Conservation (phyloP, 2,113 vertebrate genomes). For the Microtus montanus region DNA sequence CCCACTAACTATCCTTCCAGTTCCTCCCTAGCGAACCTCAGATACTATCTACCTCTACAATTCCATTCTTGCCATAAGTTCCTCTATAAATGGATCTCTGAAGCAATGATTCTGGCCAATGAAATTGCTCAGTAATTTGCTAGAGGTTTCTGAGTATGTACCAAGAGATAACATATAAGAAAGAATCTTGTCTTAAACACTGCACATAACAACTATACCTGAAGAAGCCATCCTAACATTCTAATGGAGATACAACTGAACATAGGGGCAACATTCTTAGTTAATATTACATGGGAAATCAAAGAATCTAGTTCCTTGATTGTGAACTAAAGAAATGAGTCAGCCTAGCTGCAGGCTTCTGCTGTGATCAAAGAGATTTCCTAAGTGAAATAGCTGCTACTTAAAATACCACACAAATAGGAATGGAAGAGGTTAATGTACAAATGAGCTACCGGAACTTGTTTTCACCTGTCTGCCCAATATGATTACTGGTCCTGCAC, state of each 20-base stretch:
- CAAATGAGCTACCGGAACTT: constrained; percentile 7
- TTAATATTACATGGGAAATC: not conserved
- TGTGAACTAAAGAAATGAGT: not conserved
- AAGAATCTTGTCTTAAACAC: not conserved
- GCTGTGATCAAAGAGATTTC: constrained; percentile 17
- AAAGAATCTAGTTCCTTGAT: constrained; percentile 23
- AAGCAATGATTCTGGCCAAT: not conserved
- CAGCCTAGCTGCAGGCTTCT: not conserved
- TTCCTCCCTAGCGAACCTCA: not conserved
- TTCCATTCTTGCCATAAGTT: not conserved
- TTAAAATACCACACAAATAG: not conserved
- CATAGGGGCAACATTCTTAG: not conserved
- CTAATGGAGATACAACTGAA: not conserved
- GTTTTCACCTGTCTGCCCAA: not conserved
- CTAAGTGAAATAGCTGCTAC: not conserved
- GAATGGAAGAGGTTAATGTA: not conserved
- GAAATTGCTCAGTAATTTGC: not conserved
- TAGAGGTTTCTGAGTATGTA: constrained; percentile 3
- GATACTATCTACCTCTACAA: not conserved
- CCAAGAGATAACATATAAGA: not conserved
- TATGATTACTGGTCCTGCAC: not conserved
- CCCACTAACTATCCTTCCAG: not conserved
- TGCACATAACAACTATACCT: not conserved
- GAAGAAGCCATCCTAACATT: not conserved
- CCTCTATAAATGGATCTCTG: not conserved